A percentile compares a stretch with the other conserved stretches of the same genome.
Evolutionary conservation across 2,113 vertebrate species (phyloP).

Genomic region (Eubucco bourcierii): DNA sequence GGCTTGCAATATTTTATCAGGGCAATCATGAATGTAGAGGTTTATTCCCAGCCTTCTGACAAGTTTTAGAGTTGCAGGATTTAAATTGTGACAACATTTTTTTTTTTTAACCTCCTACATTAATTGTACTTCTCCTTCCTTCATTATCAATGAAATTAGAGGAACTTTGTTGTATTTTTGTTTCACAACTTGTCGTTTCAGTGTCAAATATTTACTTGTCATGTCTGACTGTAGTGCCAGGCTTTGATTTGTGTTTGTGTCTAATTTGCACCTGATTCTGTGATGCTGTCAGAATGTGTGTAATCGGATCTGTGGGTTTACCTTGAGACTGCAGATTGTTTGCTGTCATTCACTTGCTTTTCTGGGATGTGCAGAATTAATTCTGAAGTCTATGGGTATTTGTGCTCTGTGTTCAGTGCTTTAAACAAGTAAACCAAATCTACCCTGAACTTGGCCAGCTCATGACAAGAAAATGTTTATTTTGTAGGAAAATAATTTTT

Average conservation of each 20-base stretch:
- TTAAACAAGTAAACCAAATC: not conserved
- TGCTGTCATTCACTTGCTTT: not conserved
- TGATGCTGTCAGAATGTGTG: not conserved
- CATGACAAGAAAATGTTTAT: not conserved
- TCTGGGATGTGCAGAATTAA: not conserved
- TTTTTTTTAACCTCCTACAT: not conserved
- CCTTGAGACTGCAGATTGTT: not conserved
- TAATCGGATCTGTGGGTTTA: not conserved
- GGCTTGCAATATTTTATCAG: not conserved
- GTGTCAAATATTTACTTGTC: not conserved
- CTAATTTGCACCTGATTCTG: not conserved
- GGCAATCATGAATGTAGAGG: not conserved
- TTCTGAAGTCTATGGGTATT: not conserved
- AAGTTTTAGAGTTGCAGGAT: not conserved
- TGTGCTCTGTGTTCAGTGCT: not conserved
- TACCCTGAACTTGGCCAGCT: not conserved
- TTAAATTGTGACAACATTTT: not conserved
- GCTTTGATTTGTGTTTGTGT: not conserved
- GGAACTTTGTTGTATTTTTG: not conserved
- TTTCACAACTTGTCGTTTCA: not conserved
- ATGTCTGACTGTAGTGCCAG: not conserved
- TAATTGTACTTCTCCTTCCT: not conserved
- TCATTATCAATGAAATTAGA: not conserved
- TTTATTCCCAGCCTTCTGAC: not conserved
- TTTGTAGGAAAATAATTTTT: not conserved